A percentile compares a stretch with the other conserved stretches of the same genome.
phyloP scores from a whole-genome alignment of 2,888 invertebrate genomes.

The Paralinhomoeus sp. region DNA sequence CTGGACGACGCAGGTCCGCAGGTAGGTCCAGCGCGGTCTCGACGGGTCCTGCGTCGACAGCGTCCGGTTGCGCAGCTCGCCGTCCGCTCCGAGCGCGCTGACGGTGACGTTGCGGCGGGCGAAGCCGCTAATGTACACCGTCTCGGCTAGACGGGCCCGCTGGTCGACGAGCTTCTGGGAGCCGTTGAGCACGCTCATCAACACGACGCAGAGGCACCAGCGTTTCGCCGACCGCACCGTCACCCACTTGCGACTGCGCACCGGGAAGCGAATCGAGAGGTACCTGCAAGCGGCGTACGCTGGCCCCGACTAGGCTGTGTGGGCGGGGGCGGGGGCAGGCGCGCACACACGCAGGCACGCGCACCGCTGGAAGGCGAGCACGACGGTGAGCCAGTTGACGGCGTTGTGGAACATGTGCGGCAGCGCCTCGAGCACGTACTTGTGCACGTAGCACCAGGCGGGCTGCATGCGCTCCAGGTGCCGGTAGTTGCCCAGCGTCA shows the following conservation, averaged over 20 bases:
- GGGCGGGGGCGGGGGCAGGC: too few species aligned
- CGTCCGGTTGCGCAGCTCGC: too few species aligned
- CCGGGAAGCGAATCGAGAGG: conserved; percentile 79
- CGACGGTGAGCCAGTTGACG: conserved; percentile 74
- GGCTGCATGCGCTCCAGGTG: conserved; percentile 10
- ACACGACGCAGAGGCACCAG: conserved; percentile 51
- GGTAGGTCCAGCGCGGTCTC: background rate
- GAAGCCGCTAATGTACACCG: too few species aligned
- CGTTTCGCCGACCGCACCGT: conserved; percentile 38
- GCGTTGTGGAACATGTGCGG: conserved; percentile 56
- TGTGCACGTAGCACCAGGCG: conserved; percentile 23
- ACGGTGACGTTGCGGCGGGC: too few species aligned
- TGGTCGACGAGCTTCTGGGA: conserved; percentile 58
- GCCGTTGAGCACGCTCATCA: conserved; percentile 57
- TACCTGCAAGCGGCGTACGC: conserved; percentile 31
- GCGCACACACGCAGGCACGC: too few species aligned
- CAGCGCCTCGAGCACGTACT: conserved; percentile 22
- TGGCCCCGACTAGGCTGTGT: background rate
- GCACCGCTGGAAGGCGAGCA: conserved; percentile 60
- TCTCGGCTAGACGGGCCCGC: too few species aligned
- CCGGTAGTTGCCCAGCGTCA: conserved; percentile 15
- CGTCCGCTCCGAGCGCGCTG: too few species aligned
- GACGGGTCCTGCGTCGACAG: too few species aligned
- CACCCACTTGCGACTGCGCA: conserved; percentile 53
- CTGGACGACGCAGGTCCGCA: background rate